Base-by-base conservation (phyloP, 2,113 vertebrate genomes). In the Numenius arquata region DNA sequence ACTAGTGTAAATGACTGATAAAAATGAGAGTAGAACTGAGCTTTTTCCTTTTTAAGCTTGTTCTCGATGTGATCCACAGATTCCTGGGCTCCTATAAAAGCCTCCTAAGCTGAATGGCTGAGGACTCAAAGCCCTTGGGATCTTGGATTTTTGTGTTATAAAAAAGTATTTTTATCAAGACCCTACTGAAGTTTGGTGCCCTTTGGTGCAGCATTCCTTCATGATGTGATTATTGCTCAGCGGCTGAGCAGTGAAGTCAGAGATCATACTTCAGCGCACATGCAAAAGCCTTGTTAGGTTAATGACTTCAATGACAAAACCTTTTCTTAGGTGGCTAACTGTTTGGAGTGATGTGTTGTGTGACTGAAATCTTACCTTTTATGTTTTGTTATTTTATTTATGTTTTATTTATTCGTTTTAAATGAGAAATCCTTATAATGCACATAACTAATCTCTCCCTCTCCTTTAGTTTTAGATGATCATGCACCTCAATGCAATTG, bases 401-500 rank as follows among this genome's bases (percentile, higher is more conserved):
- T 71, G 23, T 47, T 89, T 71, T 79, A 48, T 45, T 65, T 59
- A 45, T 72, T 91, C 20, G 36, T n/a, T 89, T 81, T 11, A 74
- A 75, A 72, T 0, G 16, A 79, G 8, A 67, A 66, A 29, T 55
- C 50, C 48, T 76, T 87, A 30, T 40, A 62, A 70, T 17, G 27
- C 55, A 67, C 7, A 6, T n/a, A 76, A 85, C 29, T 85, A 63
- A 95, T 50, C 8, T 95, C 45, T 92, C 25, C 43, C 36, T 95
- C 61, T 89, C 26, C 75, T 63, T 90, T 81, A 96, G 97, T 93
- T 88, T 63, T 98, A 98, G 99, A 98, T 55, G 97, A 99, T 70
- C 96, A 98, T 29, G 97, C 98, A 8, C 99, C 98, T 14, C 90
- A 97, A 4, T 99, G 99, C 91, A 99, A 99, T 90, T 99, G 99